phyloP scores from a whole-genome alignment of 2,888 invertebrate genomes.

The Orchesellides sinensis region DNA sequence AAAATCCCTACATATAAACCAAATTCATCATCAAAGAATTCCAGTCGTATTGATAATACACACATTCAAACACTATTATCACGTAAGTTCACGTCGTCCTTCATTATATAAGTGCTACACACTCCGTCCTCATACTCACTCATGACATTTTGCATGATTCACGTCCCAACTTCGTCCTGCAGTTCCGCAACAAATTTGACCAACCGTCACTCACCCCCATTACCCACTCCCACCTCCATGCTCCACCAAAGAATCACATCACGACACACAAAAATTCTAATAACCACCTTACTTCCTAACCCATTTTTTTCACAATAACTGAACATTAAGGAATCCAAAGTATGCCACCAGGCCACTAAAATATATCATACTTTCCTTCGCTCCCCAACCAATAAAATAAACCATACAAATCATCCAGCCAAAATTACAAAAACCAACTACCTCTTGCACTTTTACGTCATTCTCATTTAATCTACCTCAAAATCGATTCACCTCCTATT shows the following conservation, averaged over 20 bases:
- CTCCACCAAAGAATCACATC: too few relatives aligned
- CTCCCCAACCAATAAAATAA: background rate
- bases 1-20: background rate
- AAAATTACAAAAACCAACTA: too few relatives aligned
- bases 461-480: too few relatives aligned
- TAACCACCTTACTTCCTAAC: background rate
- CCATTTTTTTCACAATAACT: background rate
- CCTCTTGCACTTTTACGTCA: too few relatives aligned
- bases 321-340: background rate
- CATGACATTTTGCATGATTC: slow-evolving; percentile 8
- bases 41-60: background rate
- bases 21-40: background rate
- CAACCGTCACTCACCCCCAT: background rate
- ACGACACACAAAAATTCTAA: too few relatives aligned
- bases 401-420: background rate
- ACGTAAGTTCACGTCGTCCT: background rate
- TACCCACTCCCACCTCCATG: background rate
- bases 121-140: background rate
- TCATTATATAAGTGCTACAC: background rate
- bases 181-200: slow-evolving; percentile 6
- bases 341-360: background rate
- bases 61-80: background rate
- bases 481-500: too few relatives aligned
- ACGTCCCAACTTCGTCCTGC: too few relatives aligned
- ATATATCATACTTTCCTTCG: background rate